A percentile compares a stretch with the other conserved stretches of the same genome.
phyloP scores from a whole-genome alignment of 1,140 invertebrate species.

The Drosophila erecta region DNA sequence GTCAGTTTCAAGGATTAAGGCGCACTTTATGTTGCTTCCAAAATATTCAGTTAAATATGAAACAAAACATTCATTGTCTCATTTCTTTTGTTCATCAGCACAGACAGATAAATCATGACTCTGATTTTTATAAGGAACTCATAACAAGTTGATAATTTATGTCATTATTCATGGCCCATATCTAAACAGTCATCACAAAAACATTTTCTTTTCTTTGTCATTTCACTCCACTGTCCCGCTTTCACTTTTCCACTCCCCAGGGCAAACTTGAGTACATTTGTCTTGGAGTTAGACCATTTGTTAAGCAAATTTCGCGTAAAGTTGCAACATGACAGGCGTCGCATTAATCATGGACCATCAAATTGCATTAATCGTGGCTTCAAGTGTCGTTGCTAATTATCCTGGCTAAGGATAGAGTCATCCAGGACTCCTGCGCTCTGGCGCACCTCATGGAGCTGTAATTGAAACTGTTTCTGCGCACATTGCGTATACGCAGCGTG shows the following conservation, averaged over 20 bases:
- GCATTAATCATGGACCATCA: constrained; percentile 76
- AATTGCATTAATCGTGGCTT: constrained; percentile 63
- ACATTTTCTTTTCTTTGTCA: constrained; percentile 17
- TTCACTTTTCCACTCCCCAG: constrained; percentile 10
- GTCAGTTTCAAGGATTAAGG: constrained; percentile 5
- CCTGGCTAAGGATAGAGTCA: constrained; percentile 25
- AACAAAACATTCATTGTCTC: constrained; percentile 1
- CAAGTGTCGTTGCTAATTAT: constrained; percentile 69
- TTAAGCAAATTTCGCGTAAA: constrained; percentile 70
- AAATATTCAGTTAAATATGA: background rate
- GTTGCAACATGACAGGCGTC: constrained; percentile 59
- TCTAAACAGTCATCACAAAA: constrained; percentile 18
- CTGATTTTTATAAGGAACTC: constrained; percentile 13
- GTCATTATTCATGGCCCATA: constrained; percentile 39
- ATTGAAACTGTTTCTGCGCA: constrained; percentile 63
- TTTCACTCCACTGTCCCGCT: constrained; percentile 21
- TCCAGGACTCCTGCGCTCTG: constrained; percentile 16
- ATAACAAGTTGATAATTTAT: constrained; percentile 31
- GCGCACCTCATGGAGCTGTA: constrained; percentile 49
- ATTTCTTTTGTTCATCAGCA: constrained; percentile 9
- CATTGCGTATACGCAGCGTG: constrained; percentile 72
- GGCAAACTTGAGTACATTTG: constrained; percentile 26
- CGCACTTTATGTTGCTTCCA: constrained; percentile 8
- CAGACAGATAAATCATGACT: constrained; percentile 6
- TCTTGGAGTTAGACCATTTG: constrained; percentile 47